phyloP scores from a whole-genome alignment of 2,888 invertebrate species.

The Ditula angustiorana region DNA sequence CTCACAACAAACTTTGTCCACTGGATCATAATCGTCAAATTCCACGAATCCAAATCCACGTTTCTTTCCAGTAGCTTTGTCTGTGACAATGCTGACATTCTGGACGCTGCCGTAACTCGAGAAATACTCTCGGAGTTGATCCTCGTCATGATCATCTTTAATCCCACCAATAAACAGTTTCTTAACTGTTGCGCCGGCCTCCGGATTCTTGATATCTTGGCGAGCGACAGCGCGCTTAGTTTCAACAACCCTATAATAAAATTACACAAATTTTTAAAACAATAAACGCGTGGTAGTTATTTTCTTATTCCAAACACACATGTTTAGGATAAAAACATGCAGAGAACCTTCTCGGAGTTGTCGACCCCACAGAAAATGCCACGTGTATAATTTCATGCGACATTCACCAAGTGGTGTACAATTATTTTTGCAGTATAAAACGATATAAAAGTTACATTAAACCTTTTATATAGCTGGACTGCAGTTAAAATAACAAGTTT shows the following conservation, averaged over 20 bases:
- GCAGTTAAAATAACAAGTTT: constrained; percentile 51
- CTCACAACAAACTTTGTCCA: constrained; percentile 98
- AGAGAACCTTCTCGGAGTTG: too few species aligned
- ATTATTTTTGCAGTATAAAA: constrained; percentile 75
- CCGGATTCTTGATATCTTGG: constrained; percentile 95
- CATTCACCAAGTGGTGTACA: constrained; percentile 79
- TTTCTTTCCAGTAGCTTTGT: constrained; percentile 96
- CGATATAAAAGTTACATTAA: constrained; percentile 69
- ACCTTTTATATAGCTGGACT: constrained; percentile 78
- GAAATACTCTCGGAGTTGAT: constrained; percentile 94
- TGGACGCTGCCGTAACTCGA: constrained; percentile 93
- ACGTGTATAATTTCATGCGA: constrained; percentile 62
- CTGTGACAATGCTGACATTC: constrained; percentile 94
- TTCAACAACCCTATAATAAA: constrained; percentile 91
- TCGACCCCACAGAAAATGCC: constrained; percentile 81
- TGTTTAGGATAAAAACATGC: too few species aligned
- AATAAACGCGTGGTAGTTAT: constrained; percentile 12
- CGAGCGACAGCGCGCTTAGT: constrained; percentile 98
- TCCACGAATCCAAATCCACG: constrained; percentile 98
- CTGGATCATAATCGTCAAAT: constrained; percentile 98
- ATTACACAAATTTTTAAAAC: constrained; percentile 5
- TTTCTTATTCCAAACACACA: too few species aligned
- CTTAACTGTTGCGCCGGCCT: constrained; percentile 96
- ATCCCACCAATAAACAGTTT: constrained; percentile 98
- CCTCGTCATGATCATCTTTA: constrained; percentile 97